Conservation (phyloP, 2,113 vertebrate species). For the Psophia crepitans region DNA sequence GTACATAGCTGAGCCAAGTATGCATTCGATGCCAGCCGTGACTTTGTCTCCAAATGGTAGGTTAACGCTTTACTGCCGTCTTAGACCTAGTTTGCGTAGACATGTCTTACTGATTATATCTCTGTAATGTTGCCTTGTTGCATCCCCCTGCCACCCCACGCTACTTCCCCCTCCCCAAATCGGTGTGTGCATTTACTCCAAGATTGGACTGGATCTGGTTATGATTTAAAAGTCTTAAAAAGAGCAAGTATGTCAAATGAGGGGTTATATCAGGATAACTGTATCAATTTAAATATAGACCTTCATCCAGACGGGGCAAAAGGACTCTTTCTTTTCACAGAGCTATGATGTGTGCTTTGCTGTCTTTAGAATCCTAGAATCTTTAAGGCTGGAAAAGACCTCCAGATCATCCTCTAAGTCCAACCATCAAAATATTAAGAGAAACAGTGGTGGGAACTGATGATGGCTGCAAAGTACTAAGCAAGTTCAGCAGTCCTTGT, state of each 20-base stretch:
- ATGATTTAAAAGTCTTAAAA: neutral
- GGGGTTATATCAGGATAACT: neutral
- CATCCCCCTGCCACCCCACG: neutral
- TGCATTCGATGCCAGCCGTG: slow-evolving; percentile 99
- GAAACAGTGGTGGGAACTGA: neutral
- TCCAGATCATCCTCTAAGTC: no score
- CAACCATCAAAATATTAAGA: neutral
- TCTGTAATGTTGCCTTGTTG: neutral
- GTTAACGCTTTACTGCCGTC: slow-evolving; percentile 54
- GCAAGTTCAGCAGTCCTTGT: neutral
- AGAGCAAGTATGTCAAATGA: neutral
- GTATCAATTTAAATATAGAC: neutral
- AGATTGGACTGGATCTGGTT: neutral
- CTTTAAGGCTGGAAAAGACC: no score
- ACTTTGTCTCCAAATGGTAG: slow-evolving; percentile 97
- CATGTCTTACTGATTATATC: neutral
- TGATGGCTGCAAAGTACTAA: neutral
- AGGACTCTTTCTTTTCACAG: neutral
- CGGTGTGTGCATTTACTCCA: neutral
- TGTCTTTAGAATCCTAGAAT: no score
- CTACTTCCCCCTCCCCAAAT: no score
- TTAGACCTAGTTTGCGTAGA: neutral
- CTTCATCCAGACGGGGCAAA: neutral
- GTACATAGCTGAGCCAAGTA: slow-evolving; percentile 98
- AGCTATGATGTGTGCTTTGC: neutral